These are phyloP conservation scores for Gadopsis bispinosus DNA, from an alignment of 2,797 vertebrate genomes.

Conservation along the genomic window DNA sequence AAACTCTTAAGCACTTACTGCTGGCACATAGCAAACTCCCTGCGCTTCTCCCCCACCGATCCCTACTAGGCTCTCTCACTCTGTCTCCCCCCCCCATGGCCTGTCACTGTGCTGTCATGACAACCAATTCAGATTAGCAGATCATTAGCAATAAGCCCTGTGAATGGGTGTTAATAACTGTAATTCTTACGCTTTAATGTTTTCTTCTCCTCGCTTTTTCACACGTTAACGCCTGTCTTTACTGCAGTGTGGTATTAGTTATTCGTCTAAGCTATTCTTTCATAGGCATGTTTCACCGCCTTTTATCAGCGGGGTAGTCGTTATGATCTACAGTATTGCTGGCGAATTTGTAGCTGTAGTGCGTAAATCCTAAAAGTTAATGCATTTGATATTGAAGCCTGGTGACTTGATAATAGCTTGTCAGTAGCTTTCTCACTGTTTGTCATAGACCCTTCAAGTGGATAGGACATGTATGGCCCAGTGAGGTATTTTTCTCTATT, in stretches of 20 bases:
- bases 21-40: constrained; percentile 18
- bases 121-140: constrained; percentile 59
- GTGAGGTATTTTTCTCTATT: not conserved
- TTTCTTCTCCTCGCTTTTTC: constrained; percentile 18
- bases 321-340: not conserved
- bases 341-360: not conserved
- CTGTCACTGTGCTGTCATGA: constrained; percentile 63
- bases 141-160: constrained; percentile 33
- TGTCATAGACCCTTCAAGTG: not conserved
- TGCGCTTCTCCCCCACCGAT: constrained; percentile 13
- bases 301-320: not conserved
- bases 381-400: no score
- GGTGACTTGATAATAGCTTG: not conserved
- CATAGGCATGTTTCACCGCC: not conserved
- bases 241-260: not conserved
- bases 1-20: constrained; percentile 57
- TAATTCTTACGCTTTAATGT: constrained; percentile 31
- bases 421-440: not conserved
- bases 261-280: not conserved
- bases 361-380: not conserved
- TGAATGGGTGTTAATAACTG: constrained; percentile 39
- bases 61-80: not conserved
- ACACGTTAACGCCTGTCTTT: constrained; percentile 35
- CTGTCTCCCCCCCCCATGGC: not conserved
- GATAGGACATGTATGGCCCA: not conserved